Evolutionary conservation across 2,797 vertebrate genomes (phyloP).

Genomic region (Gila robusta): DNA sequence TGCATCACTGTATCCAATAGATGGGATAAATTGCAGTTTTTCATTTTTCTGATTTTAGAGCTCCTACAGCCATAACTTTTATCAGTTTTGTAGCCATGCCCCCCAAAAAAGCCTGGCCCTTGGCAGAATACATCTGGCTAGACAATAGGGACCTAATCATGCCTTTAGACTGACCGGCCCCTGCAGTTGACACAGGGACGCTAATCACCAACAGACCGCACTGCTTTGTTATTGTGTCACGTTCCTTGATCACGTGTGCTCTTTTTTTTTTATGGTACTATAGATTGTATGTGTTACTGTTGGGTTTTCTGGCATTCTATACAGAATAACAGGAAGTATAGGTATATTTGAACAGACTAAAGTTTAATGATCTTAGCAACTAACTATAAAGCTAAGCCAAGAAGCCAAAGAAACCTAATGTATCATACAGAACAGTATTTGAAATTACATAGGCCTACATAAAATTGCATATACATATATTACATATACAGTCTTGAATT

Average conservation of each 20-base stretch:
- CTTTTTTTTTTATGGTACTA: background rate
- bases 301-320: background rate
- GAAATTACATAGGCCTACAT: background rate
- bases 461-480: background rate
- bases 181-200: slow-evolving; percentile 1
- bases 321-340: slow-evolving; percentile 9
- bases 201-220: slow-evolving; percentile 43
- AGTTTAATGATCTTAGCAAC: slow-evolving; percentile 7
- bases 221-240: slow-evolving; percentile 31
- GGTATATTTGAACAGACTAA: background rate
- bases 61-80: slow-evolving; percentile 17
- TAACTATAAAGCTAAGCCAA: slow-evolving; percentile 1
- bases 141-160: background rate
- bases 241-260: slow-evolving; percentile 31
- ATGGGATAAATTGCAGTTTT: background rate
- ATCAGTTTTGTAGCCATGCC: slow-evolving; percentile 21
- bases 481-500: background rate
- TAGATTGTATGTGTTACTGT: slow-evolving; percentile 15
- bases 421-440: background rate
- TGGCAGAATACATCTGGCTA: slow-evolving; percentile 23
- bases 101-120: background rate
- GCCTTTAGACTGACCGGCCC: slow-evolving; percentile 6
- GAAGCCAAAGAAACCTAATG: background rate
- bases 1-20: background rate
- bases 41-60: slow-evolving; percentile 22